These are phyloP conservation scores for Scartelaos histophorus DNA, from an alignment of 2,113 vertebrate genomes.

Conservation along the genomic window DNA sequence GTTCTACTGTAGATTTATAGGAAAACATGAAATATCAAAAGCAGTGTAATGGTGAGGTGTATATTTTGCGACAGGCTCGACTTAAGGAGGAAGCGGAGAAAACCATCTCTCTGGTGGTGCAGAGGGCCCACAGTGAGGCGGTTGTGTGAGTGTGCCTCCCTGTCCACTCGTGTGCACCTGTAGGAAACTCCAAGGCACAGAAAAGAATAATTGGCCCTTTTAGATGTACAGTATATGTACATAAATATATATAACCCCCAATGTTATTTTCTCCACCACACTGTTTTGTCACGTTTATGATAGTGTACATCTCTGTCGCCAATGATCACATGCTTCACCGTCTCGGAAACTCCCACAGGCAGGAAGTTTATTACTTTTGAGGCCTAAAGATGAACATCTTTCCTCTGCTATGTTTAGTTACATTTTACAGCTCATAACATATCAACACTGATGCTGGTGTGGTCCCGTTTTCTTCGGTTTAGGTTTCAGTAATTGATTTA, in stretches of 20 bases:
- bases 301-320: slow-evolving; percentile 61
- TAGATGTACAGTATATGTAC: slow-evolving; percentile 27
- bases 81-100: slow-evolving; percentile 82
- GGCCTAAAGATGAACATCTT: slow-evolving; percentile 44
- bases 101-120: slow-evolving; percentile 76
- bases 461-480: slow-evolving; percentile 44
- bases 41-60: slow-evolving; percentile 17
- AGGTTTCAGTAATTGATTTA: slow-evolving; percentile 42
- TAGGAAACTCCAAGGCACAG: slow-evolving; percentile 38
- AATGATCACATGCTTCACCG: slow-evolving; percentile 66
- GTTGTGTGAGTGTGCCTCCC: slow-evolving; percentile 78
- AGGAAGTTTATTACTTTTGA: slow-evolving; percentile 64
- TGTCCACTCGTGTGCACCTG: slow-evolving; percentile 57
- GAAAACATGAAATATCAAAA: not conserved
- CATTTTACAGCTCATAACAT: slow-evolving; percentile 55
- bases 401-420: slow-evolving; percentile 48
- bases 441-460: slow-evolving; percentile 61
- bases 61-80: slow-evolving; percentile 70
- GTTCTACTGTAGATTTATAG: not conserved
- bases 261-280: slow-evolving; percentile 67
- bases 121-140: slow-evolving; percentile 81
- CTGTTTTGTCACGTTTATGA: slow-evolving; percentile 49
- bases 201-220: slow-evolving; percentile 49
- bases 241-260: slow-evolving; percentile 43
- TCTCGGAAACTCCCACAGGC: slow-evolving; percentile 25